Conservation (phyloP, 92 coral and sea anemone species). For the Parazoanthus atlanticus region DNA sequence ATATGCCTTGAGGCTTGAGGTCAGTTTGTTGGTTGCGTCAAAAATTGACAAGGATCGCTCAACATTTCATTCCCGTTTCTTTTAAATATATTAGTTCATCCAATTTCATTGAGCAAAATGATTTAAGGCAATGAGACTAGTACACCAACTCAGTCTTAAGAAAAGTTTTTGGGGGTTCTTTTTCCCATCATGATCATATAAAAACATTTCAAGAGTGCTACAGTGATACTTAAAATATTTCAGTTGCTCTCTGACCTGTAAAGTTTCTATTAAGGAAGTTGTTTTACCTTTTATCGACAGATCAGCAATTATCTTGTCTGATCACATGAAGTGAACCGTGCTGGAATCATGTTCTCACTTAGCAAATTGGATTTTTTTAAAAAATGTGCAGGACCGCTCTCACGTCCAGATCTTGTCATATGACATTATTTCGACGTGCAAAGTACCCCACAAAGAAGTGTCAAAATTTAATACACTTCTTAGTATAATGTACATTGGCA, state of each 20-base stretch:
- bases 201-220: not conserved
- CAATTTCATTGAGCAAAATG: not conserved
- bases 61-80: no score
- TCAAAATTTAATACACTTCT: not conserved
- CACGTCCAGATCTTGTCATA: no score
- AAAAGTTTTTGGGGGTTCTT: not conserved
- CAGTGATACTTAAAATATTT: not conserved
- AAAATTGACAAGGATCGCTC: not conserved
- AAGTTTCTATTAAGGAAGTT: no score
- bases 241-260: not conserved
- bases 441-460: not conserved
- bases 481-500: not conserved
- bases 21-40: not conserved
- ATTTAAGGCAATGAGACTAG: not conserved
- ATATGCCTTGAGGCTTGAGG: conserved; percentile 2
- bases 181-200: no score
- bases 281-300: not conserved
- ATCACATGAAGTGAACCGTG: not conserved
- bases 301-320: not conserved
- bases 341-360: not conserved
- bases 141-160: not conserved
- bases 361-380: no score
- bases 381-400: no score
- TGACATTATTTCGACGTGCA: no score
- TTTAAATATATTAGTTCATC: not conserved